Conservation (phyloP, 2,888 invertebrate species). For the Timandra comae region DNA sequence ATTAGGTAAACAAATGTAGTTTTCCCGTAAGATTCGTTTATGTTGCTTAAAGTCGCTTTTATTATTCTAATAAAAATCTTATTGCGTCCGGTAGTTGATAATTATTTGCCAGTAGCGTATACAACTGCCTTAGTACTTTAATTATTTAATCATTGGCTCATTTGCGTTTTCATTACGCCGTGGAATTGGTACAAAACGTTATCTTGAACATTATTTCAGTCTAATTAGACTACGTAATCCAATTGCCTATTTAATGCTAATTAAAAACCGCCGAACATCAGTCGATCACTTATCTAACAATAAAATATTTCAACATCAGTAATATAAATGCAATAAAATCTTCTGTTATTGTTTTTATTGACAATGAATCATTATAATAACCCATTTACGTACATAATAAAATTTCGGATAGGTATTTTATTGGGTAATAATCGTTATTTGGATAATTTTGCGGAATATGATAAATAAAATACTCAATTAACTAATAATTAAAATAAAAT, state of each 20-base stretch:
- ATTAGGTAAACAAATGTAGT: too few species aligned
- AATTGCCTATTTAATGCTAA: conserved; percentile 25
- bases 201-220: conserved; percentile 5
- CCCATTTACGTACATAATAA: conserved; percentile 21
- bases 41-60: too few species aligned
- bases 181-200: neutral
- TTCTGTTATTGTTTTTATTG: conserved; percentile 40
- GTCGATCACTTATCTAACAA: conserved; percentile 26
- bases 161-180: too few species aligned
- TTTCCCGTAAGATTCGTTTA: too few species aligned
- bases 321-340: conserved; percentile 44
- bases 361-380: conserved; percentile 31
- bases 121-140: too few species aligned
- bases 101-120: too few species aligned
- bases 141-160: too few species aligned
- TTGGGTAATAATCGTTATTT: conserved; percentile 18
- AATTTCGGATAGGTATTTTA: conserved; percentile 22
- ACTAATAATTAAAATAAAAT: conserved; percentile 8
- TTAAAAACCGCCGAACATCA: conserved; percentile 20
- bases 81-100: too few species aligned
- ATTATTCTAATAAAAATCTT: too few species aligned
- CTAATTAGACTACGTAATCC: conserved; percentile 27
- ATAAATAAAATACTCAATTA: conserved; percentile 12
- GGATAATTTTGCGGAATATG: conserved; percentile 16
- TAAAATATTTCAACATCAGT: conserved; percentile 32